Evolutionary conservation across 1,140 invertebrate species (phyloP).

Genomic region (Panulirus ornatus): DNA sequence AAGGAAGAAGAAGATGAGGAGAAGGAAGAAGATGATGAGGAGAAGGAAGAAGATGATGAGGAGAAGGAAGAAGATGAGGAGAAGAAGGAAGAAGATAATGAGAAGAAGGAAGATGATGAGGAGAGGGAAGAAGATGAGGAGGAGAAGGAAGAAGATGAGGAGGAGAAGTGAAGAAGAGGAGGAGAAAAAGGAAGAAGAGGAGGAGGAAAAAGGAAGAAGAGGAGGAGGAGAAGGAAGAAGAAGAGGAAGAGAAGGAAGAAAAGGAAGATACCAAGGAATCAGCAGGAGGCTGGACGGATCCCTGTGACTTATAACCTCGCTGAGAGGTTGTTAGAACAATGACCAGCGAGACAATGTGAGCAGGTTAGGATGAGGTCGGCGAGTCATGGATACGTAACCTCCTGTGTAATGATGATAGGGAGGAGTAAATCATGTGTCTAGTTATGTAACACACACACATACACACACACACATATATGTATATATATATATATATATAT

Average conservation of each 20-base stretch:
- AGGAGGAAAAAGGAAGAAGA: background rate
- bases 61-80: slow-evolving; percentile 12
- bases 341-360: too few species aligned
- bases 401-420: too few species aligned
- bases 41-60: background rate
- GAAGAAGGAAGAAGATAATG: slow-evolving; percentile 9
- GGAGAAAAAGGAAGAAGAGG: background rate
- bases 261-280: too few species aligned
- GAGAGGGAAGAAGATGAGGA: background rate
- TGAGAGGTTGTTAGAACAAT: too few species aligned
- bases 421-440: too few species aligned
- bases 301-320: too few species aligned
- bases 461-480: background rate
- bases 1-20: background rate
- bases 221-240: background rate
- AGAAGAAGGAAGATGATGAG: background rate
- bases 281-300: too few species aligned
- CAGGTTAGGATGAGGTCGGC: too few species aligned
- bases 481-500: background rate
- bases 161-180: background rate
- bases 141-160: background rate
- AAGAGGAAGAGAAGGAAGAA: background rate
- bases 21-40: background rate
- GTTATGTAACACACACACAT: background rate
- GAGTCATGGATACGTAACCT: too few species aligned